phyloP scores from a whole-genome alignment of 2,113 vertebrate species.

The Zosterops borbonicus region DNA sequence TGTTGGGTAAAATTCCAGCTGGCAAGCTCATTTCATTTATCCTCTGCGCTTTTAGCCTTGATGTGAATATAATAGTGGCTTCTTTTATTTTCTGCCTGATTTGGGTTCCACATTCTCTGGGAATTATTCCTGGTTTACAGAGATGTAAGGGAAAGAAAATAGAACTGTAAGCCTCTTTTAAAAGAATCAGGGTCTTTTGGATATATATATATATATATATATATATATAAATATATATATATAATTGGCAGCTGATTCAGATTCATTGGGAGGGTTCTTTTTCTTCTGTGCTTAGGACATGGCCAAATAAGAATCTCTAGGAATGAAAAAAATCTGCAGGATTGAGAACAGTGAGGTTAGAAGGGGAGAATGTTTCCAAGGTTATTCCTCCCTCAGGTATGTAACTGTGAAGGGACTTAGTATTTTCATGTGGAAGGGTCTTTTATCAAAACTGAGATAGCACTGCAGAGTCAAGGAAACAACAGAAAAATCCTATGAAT shows the following conservation, averaged over 20 bases:
- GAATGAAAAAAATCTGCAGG: background rate
- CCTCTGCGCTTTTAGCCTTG: background rate
- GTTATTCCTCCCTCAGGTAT: background rate
- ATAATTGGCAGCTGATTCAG: background rate
- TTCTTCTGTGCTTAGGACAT: background rate
- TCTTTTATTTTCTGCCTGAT: background rate
- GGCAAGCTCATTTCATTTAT: background rate
- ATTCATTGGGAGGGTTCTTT: background rate
- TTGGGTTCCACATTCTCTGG: background rate
- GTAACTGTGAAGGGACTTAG: background rate
- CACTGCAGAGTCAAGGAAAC: background rate
- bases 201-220: background rate
- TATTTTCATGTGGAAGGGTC: background rate
- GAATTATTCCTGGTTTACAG: background rate
- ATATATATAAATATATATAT: background rate
- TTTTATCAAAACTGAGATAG: background rate
- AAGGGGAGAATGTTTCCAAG: background rate
- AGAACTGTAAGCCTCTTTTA: background rate
- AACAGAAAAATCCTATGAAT: background rate
- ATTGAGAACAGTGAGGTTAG: background rate
- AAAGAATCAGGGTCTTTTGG: background rate
- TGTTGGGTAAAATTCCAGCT: background rate
- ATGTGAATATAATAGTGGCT: background rate
- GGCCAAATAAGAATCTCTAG: background rate
- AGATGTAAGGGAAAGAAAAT: background rate